Evolutionary conservation across 2,797 vertebrate genomes (phyloP).

Genomic region (Sebastes melanostomus): DNA sequence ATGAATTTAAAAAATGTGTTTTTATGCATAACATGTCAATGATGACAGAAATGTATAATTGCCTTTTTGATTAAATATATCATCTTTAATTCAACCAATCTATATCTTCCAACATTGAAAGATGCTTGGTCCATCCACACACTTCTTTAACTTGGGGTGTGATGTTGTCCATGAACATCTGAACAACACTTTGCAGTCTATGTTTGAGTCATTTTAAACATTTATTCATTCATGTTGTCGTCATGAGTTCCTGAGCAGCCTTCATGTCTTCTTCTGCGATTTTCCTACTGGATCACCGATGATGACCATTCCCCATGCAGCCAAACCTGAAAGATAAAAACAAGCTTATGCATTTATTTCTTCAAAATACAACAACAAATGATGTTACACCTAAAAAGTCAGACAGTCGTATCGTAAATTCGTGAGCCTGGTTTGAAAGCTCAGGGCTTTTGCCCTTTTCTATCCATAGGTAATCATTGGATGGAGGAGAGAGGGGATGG

Average conservation of each 20-base stretch:
- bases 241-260: neutral
- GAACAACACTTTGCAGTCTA: neutral
- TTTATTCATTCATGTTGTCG: neutral
- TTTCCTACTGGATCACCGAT: constrained; percentile 72
- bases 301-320: constrained; percentile 70
- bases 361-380: neutral
- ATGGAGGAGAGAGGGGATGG: no score
- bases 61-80: neutral
- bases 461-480: no score
- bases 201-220: neutral
- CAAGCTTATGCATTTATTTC: neutral
- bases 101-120: neutral
- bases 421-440: no score
- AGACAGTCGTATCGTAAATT: no score
- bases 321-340: constrained; percentile 63
- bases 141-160: neutral
- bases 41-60: neutral
- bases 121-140: neutral
- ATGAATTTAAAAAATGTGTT: neutral
- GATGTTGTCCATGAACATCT: neutral
- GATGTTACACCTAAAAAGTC: neutral
- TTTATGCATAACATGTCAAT: neutral
- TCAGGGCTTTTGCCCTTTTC: no score
- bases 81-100: neutral
- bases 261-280: constrained; percentile 50